A percentile compares a stretch with the other conserved stretches of the same genome.
phyloP scores from a whole-genome alignment of 2,797 vertebrate species.

The Molothrus aeneus region DNA sequence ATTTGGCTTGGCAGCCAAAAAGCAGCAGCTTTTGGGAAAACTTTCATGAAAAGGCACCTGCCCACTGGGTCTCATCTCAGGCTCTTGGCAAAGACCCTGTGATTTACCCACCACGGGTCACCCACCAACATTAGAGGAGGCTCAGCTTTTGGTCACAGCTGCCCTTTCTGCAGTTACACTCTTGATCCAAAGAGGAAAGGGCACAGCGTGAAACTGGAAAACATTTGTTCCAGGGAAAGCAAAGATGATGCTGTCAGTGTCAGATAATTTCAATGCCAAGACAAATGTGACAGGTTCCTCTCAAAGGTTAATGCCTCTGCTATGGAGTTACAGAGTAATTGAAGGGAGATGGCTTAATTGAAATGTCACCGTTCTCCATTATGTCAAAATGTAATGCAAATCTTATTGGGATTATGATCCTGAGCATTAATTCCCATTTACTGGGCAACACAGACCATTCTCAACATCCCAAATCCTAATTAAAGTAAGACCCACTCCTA shows the following conservation, averaged over 20 bases:
- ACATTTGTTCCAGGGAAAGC: constrained; percentile 43
- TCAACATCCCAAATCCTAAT: constrained; percentile 48
- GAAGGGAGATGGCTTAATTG: constrained; percentile 62
- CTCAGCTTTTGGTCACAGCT: constrained; percentile 4
- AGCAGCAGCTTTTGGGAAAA: not conserved
- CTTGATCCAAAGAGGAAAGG: not conserved
- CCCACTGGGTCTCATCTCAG: not conserved
- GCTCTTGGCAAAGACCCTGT: not conserved
- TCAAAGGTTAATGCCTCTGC: constrained; percentile 65
- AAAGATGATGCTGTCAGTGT: constrained; percentile 59
- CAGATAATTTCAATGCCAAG: constrained; percentile 55
- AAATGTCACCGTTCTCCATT: constrained; percentile 63
- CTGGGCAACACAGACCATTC: not conserved
- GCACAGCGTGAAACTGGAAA: not conserved
- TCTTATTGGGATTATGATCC: constrained; percentile 55
- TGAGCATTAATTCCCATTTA: constrained; percentile 46
- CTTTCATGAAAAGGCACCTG: not conserved
- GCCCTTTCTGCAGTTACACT: constrained; percentile 13
- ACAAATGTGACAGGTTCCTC: constrained; percentile 42
- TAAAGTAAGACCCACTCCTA: constrained; percentile 14
- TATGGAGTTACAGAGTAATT: constrained; percentile 21
- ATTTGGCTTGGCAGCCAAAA: not conserved
- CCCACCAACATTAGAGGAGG: not conserved
- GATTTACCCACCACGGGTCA: not conserved
- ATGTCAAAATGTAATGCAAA: constrained; percentile 57